Conservation (phyloP, 2,113 vertebrate species). For the Coptodon rendalli region DNA sequence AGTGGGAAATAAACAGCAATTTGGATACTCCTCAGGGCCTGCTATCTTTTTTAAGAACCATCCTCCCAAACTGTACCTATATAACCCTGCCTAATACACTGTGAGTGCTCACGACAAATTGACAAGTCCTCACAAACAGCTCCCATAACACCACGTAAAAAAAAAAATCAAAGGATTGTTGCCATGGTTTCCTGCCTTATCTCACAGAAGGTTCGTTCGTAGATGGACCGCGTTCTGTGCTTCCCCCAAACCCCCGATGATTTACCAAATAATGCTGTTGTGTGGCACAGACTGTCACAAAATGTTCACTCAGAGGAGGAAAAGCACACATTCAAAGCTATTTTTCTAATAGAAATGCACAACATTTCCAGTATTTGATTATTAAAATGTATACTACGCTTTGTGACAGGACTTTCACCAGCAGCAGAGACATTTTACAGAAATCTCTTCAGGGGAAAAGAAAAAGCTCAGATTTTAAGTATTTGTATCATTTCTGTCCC, state of each 20-base stretch:
- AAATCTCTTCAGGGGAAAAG: not conserved
- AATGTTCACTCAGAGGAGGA: conserved; percentile 32
- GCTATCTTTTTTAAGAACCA: not conserved
- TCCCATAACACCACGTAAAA: not conserved
- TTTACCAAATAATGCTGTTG: conserved; percentile 38
- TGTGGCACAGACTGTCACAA: conserved; percentile 4
- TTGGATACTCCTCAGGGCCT: conserved; percentile 58
- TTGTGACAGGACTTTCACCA: conserved; percentile 44
- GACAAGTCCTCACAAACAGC: conserved; percentile 22
- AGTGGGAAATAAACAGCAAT: conserved; percentile 9
- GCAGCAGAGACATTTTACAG: conserved; percentile 30
- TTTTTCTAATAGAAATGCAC: conserved; percentile 52
- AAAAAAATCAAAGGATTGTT: conserved; percentile 32
- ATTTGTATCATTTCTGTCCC: conserved; percentile 10
- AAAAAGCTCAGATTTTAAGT: conserved; percentile 2
- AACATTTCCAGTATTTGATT: conserved; percentile 3
- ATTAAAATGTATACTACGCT: not conserved
- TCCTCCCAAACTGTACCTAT: conserved; percentile 12
- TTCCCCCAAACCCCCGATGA: not conserved
- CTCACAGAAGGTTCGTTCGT: conserved; percentile 32
- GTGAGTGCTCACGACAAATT: conserved; percentile 29
- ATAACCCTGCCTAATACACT: conserved; percentile 38
- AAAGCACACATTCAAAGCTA: conserved; percentile 44
- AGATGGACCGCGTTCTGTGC: conserved; percentile 10
- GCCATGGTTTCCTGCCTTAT: conserved; percentile 67